Percentiles rank a stretch among this genome's conserved stretches.
Conservation (phyloP, 2,888 invertebrate genomes). For the Tipula lateralis region DNA sequence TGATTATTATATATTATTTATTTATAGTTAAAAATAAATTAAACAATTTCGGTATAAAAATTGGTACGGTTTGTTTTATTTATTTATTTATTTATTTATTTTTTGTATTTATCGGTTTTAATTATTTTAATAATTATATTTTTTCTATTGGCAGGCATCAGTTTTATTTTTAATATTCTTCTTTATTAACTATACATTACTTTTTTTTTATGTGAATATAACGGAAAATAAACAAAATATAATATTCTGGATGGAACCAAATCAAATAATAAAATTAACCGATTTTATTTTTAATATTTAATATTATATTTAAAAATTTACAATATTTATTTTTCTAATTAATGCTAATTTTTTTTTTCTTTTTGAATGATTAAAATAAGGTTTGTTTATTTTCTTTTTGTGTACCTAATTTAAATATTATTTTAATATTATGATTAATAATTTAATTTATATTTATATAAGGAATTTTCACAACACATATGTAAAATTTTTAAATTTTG, state of each 20-base stretch:
- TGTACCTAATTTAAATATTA: background rate
- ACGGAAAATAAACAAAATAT: background rate
- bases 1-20: background rate
- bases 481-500: background rate
- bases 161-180: too few species aligned
- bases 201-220: background rate
- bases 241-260: slow-evolving; percentile 2
- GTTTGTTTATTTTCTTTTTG: background rate
- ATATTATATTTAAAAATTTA: background rate
- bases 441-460: slow-evolving; percentile 20
- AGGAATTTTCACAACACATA: background rate
- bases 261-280: background rate
- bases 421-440: background rate
- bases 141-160: slow-evolving; percentile 28
- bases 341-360: background rate
- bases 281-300: background rate
- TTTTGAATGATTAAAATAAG: background rate
- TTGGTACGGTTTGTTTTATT: slow-evolving; percentile 27
- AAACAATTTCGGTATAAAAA: slow-evolving; percentile 12
- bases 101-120: background rate
- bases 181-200: background rate
- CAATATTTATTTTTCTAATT: background rate
- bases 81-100: too few species aligned
- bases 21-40: background rate
- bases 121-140: slow-evolving; percentile 20